phyloP scores from a whole-genome alignment of 2,113 vertebrate genomes.

The Platichthys stellatus region DNA sequence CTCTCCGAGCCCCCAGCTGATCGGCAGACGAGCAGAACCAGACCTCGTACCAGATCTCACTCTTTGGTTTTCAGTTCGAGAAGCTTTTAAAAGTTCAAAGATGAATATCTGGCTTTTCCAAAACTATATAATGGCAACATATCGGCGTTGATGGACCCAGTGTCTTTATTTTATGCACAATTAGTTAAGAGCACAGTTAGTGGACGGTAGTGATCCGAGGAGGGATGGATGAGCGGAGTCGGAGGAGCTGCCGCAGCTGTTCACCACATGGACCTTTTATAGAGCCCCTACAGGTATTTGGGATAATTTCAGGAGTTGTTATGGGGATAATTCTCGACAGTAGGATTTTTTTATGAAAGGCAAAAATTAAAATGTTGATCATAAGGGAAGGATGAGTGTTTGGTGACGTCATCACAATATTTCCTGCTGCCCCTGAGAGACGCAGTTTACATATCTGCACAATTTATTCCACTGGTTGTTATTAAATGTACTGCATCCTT shows the following conservation, averaged over 20 bases:
- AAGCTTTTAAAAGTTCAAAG: not conserved
- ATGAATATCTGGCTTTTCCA: not conserved
- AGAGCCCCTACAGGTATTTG: slow-evolving; percentile 75
- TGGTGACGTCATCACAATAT: not conserved
- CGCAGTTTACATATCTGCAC: not conserved
- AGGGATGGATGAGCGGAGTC: slow-evolving; percentile 32
- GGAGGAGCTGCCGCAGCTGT: slow-evolving; percentile 66
- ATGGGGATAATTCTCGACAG: slow-evolving; percentile 53
- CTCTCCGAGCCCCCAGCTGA: slow-evolving; percentile 2
- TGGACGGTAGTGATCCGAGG: slow-evolving; percentile 25
- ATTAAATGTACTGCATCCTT: slow-evolving; percentile 68
- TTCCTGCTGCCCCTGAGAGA: not conserved
- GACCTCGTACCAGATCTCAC: not conserved
- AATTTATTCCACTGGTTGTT: slow-evolving; percentile 39
- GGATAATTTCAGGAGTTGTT: slow-evolving; percentile 68
- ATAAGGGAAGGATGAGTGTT: not conserved
- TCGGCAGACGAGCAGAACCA: not conserved
- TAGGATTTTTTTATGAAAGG: not conserved
- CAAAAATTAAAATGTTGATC: not conserved
- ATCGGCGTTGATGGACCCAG: too few species aligned
- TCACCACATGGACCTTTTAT: slow-evolving; percentile 67
- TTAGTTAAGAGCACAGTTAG: not conserved
- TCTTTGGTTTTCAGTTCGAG: slow-evolving; percentile 5
- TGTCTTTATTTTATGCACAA: too few species aligned
- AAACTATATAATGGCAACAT: not conserved